Conservation (phyloP, 2,797 vertebrate species). For the Erithacus rubecula region DNA sequence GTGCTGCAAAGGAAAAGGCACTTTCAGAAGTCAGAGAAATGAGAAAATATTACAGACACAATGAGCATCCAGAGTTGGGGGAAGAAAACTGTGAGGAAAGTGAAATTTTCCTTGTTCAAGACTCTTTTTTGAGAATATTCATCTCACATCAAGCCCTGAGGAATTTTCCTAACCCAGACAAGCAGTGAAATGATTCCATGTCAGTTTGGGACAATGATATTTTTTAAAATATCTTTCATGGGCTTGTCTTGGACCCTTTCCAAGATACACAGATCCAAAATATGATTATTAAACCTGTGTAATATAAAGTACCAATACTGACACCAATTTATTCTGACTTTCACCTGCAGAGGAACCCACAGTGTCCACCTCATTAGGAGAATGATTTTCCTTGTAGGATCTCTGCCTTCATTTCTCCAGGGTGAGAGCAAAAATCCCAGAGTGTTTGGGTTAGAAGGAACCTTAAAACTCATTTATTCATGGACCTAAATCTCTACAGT, state of each 20-base stretch:
- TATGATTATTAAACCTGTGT: neutral
- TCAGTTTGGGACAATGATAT: neutral
- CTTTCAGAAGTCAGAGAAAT: slow-evolving; percentile 13
- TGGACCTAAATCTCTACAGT: neutral
- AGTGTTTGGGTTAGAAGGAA: neutral
- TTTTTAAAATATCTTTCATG: neutral
- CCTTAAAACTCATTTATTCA: neutral
- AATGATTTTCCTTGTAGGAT: neutral
- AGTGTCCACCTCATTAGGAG: neutral
- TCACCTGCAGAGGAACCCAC: neutral
- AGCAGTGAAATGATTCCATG: neutral
- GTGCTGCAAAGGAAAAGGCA: neutral
- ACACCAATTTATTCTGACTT: neutral
- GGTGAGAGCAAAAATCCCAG: neutral
- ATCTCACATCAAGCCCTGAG: neutral
- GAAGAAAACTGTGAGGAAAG: neutral
- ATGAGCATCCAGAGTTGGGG: accelerated
- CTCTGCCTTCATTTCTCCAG: neutral
- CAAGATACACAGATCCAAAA: accelerated
- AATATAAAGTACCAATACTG: neutral
- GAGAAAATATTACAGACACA: neutral
- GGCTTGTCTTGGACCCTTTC: neutral
- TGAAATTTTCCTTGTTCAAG: neutral
- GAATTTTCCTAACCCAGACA: neutral
- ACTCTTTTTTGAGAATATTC: neutral